phyloP scores from a whole-genome alignment of 2,113 vertebrate genomes.

The Xiphorhynchus elegans region DNA sequence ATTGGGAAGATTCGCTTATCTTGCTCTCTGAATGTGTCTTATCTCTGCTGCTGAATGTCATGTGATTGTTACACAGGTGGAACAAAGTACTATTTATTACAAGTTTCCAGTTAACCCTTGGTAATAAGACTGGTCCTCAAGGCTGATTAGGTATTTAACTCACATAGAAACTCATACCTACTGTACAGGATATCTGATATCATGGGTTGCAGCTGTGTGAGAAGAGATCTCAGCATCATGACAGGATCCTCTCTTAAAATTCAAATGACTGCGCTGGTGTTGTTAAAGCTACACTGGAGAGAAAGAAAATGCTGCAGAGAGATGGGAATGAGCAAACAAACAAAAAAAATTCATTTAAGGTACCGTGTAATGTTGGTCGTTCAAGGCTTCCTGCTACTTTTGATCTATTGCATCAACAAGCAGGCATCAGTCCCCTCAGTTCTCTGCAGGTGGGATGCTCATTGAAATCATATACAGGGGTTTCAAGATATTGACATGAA shows the following conservation, averaged over 20 bases:
- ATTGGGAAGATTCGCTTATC: background rate
- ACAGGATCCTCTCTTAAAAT: background rate
- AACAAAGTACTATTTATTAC: background rate
- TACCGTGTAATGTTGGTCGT: background rate
- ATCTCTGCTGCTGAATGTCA: background rate
- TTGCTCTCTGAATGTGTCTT: background rate
- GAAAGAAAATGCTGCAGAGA: background rate
- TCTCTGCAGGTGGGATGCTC: background rate
- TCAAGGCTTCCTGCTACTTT: background rate
- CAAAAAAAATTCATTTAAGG: background rate
- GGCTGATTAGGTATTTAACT: background rate
- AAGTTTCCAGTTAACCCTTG: background rate
- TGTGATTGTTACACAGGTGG: background rate
- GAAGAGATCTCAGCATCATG: background rate
- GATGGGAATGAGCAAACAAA: background rate
- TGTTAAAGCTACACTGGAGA: background rate
- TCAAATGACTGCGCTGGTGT: background rate
- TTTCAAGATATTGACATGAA: background rate
- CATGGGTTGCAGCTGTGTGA: background rate
- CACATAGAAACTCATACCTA: background rate
- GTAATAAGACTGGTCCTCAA: background rate
- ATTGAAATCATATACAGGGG: background rate
- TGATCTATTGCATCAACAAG: background rate
- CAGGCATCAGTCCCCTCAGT: background rate
- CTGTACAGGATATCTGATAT: background rate